Evolutionary conservation across 1,140 invertebrate genomes (phyloP), one percentile per base, ranked within the genome.

Genomic region (Lasioglossum albipes): DNA sequence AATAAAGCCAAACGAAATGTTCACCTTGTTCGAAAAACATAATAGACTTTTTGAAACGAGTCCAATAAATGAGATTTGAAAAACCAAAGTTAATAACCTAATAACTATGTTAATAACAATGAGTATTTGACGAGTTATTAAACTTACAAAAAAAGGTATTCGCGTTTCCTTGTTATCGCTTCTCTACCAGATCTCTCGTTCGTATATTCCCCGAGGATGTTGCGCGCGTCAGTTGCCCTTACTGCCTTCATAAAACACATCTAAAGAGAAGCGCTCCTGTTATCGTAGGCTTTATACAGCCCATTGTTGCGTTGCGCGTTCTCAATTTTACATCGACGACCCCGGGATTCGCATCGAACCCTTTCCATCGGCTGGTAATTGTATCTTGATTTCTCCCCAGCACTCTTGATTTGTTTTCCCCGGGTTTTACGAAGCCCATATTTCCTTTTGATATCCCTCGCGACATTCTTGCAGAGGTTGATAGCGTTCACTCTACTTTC

Each of bases 261-360:
- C 57, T 31, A 74, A 66, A 36, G 52, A 45, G 52, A 36, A 57
- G 31, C 27, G 27, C 9, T 20, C n/a, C 42, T 42, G 62, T 74
- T 79, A 74, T 79, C 22, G 20, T 45, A 57, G 27, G 9, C 31
- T 67, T 49, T 31, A 79, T 59, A 71, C 49, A 66, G 66, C 31
- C 62, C 52, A 74, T 79, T 79, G 61, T 42, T 36, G 36, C 41
- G 13, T 67, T n/a, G 36, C 59, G 31, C 59, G 22, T 42, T 66
- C 52, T 73, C 45, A 27, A 27, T 79, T 71, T 42, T 54, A 36
- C 22, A 2, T 41, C 27, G 12, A 22, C 22, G 6, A n/a, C 22
- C 67, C 7, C 9, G 22, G 20, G 10, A 22, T 13, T 64, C 5
- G 4, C 20, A n/a, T 22, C 12, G 12, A 73, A 66, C 22, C 10